Conservation (phyloP, 53 echinoderm and acorn worm genomes). For the Mesocentrotus franciscanus region DNA sequence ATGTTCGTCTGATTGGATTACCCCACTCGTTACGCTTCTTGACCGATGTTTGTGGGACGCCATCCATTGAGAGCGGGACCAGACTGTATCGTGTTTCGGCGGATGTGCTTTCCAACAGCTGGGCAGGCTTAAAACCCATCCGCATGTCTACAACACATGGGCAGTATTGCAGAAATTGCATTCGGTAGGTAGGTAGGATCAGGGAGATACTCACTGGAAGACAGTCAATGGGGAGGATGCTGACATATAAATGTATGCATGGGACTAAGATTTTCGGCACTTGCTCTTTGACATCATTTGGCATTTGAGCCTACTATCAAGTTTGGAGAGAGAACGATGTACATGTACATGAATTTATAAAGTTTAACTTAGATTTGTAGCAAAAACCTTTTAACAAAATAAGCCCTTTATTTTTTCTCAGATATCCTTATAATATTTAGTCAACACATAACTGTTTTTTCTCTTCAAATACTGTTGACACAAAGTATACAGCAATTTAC, state of each 20-base stretch:
- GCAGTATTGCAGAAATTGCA: background rate
- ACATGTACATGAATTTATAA: background rate
- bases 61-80: constrained; percentile 15
- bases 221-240: background rate
- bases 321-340: background rate
- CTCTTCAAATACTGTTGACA: too few relatives aligned
- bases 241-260: background rate
- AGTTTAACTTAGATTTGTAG: background rate
- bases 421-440: background rate
- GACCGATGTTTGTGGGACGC: constrained; percentile 52
- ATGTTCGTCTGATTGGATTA: constrained; percentile 56
- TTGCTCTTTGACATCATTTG: background rate
- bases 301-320: background rate
- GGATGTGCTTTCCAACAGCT: constrained; percentile 42
- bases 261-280: background rate
- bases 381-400: too few relatives aligned
- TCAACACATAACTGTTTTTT: background rate
- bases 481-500: too few relatives aligned
- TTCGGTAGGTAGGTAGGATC: background rate
- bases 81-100: constrained; percentile 30
- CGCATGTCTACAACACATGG: background rate
- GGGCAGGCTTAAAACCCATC: background rate
- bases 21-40: constrained; percentile 54
- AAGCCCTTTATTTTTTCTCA: too few relatives aligned
- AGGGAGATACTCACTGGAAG: background rate